These are phyloP conservation scores for Musca vetustissima DNA, from an alignment of 1,140 invertebrate genomes.

Conservation along the genomic window DNA sequence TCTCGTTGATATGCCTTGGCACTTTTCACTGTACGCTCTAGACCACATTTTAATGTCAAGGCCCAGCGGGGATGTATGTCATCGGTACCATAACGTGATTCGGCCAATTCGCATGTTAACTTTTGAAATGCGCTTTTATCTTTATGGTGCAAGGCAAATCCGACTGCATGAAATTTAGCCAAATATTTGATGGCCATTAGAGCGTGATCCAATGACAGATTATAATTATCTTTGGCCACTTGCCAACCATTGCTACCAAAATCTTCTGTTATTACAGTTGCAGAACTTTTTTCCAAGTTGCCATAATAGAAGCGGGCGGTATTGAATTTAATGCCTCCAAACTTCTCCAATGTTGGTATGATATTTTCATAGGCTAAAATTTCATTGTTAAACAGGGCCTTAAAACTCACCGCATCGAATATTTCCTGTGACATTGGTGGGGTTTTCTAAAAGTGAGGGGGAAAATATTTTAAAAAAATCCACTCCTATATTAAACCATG, in stretches of 20 bases:
- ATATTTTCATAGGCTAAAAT: constrained; percentile 42
- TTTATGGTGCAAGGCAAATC: constrained; percentile 42
- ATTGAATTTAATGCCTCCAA: constrained; percentile 37
- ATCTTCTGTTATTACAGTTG: constrained; percentile 38
- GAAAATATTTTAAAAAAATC: too few relatives aligned
- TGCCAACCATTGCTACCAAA: constrained; percentile 41
- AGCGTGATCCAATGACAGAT: constrained; percentile 33
- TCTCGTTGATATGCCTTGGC: constrained; percentile 34
- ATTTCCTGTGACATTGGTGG: constrained; percentile 34
- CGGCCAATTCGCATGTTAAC: constrained; percentile 32
- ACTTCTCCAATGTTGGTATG: constrained; percentile 38
- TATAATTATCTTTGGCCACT: constrained; percentile 36
- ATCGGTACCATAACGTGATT: constrained; percentile 35
- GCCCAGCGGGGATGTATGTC: constrained; percentile 29
- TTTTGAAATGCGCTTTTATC: constrained; percentile 33
- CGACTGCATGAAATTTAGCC: constrained; percentile 45
- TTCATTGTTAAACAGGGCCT: constrained; percentile 43
- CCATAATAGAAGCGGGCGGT: constrained; percentile 46
- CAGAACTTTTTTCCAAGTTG: constrained; percentile 32
- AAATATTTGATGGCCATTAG: constrained; percentile 39
- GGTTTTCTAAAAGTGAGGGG: constrained; percentile 48
- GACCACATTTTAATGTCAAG: constrained; percentile 15
- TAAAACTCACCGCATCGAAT: constrained; percentile 37
- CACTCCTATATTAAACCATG: too few relatives aligned
- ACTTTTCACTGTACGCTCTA: constrained; percentile 27